These are phyloP conservation scores for Helobdella robusta DNA, from an alignment of 2,888 invertebrate species.

Conservation along the genomic window DNA sequence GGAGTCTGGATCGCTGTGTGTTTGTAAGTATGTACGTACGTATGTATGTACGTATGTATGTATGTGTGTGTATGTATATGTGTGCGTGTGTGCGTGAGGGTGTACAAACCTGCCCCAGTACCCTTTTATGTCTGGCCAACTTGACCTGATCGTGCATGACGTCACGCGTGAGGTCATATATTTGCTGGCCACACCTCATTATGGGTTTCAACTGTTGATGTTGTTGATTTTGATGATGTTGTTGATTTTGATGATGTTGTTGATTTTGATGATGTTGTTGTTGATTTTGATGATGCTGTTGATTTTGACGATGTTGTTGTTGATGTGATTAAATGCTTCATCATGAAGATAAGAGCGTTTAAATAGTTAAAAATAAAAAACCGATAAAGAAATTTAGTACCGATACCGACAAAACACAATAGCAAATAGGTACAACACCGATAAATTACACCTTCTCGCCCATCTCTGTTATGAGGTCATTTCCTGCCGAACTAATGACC, in stretches of 20 bases:
- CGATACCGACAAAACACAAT: no score
- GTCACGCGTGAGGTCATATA: conserved; percentile 1
- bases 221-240: background rate
- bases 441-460: background rate
- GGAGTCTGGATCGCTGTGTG: conserved; percentile 38
- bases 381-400: background rate
- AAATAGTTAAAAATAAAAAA: background rate
- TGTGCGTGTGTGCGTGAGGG: background rate
- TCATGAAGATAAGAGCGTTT: background rate
- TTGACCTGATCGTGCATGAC: conserved; percentile 19
- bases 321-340: background rate
- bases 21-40: background rate
- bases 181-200: background rate
- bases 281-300: no score
- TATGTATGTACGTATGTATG: conserved; percentile 3
- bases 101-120: conserved; percentile 13
- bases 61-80: background rate
- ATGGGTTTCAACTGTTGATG: conserved; percentile 3
- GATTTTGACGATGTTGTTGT: no score
- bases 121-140: background rate
- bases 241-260: background rate
- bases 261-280: no score
- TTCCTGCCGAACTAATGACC: conserved; percentile 38
- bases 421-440: background rate
- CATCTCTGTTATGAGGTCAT: conserved; percentile 39